Evolutionary conservation across 1,140 invertebrate species (phyloP), one percentile per base, ranked within the genome.

Genomic region (Drosophila guanche): DNA sequence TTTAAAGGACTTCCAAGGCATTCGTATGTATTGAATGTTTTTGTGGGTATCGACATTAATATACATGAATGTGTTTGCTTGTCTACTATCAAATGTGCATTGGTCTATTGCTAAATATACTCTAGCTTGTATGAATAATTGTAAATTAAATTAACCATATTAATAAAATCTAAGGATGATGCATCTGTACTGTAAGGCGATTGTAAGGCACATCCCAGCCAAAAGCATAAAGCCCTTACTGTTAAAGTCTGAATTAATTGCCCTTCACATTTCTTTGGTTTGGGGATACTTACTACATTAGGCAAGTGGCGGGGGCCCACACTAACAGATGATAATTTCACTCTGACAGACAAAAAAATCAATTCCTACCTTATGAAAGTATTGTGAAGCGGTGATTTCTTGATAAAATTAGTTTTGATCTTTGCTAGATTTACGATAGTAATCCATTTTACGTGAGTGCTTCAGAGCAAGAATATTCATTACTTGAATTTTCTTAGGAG

Each of bases 91-190:
- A n/a, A 8, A 41, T 55, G 23, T 16, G 37, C 53, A 55, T 55
- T 55, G 10, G 27, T 58, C 45, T 73, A 69, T 53, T n/a, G 41
- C 58, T 69, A 69, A 69, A 41, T 69, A 69, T 42, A 47, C 25
- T 55, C 57, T 61, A 68, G 14, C 8, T 52, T 73, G 37, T 61
- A 73, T 48, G 41, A 69, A 41, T 69, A 62, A 58, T 62, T 62
- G 57, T 54, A 58, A 53, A 67, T 58, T 67, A 67, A 50, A 53
- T 45, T 67, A 54, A 54, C 59, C 37, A 40, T 37, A 37, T 37
- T 37, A 37, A 66, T 67, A 67, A 67, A 54, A 55, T 63, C 54
- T 62, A 46, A 69, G 53, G 61, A 57, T 58, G 46, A 63, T 37
- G 33, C 33, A 12, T 37, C 33, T 37, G 33, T 37, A 37, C 10